phyloP scores from a whole-genome alignment of 2,113 vertebrate species.

The Coryphaenoides rupestris region DNA sequence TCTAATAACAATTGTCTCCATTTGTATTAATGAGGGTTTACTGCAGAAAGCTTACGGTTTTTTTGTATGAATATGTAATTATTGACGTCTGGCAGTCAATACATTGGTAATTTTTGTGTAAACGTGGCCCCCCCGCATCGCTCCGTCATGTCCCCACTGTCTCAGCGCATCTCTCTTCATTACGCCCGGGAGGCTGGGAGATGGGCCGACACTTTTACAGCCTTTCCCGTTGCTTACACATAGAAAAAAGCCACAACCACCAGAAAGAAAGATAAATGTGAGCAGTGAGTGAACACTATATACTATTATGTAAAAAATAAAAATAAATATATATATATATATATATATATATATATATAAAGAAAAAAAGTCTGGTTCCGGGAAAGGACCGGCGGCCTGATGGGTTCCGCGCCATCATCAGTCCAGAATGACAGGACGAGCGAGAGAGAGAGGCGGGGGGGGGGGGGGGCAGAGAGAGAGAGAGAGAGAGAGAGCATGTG shows the following conservation, averaged over 20 bases:
- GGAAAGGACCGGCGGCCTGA: conserved; percentile 45
- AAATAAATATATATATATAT: no score
- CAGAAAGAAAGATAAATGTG: conserved; percentile 59
- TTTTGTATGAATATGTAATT: conserved; percentile 31
- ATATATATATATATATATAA: no score
- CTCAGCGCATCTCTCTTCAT: conserved; percentile 42
- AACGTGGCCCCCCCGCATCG: conserved; percentile 43
- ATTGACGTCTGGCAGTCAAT: conserved; percentile 12
- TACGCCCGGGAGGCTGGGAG: conserved; percentile 33
- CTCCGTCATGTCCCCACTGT: conserved; percentile 48
- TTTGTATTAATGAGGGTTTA: conserved; percentile 5
- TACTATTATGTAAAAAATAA: conserved; percentile 31
- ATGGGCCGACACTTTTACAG: conserved; percentile 46
- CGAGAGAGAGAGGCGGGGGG: no score
- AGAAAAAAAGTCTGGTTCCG: conserved; percentile 38
- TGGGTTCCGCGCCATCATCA: conserved; percentile 48
- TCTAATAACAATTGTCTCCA: conserved; percentile 1
- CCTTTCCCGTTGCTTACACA: conserved; percentile 42
- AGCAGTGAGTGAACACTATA: conserved; percentile 15
- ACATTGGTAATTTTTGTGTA: conserved; percentile 57
- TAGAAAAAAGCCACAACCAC: conserved; percentile 36
- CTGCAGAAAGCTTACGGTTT: background rate
- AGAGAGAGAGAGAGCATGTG: no score
- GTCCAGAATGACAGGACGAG: conserved; percentile 3
- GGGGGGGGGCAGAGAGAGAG: no score